phyloP scores from a whole-genome alignment of 2,113 vertebrate species.

The Megaceryle torquata region DNA sequence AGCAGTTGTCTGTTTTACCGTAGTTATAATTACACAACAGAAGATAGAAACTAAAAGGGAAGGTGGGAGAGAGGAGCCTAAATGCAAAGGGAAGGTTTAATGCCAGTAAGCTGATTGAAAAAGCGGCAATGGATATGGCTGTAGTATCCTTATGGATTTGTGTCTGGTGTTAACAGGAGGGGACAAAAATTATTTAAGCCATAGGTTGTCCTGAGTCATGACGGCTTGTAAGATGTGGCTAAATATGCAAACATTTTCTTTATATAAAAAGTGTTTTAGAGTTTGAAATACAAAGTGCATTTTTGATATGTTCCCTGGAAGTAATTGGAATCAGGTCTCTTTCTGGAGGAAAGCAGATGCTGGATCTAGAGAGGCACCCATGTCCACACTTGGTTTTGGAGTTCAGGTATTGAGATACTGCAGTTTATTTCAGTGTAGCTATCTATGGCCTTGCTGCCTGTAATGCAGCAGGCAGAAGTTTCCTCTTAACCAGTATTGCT shows the following conservation, averaged over 20 bases:
- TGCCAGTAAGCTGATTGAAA: not conserved
- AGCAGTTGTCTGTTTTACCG: not conserved
- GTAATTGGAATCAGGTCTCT: not conserved
- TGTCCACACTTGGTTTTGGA: not conserved
- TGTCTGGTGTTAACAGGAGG: not conserved
- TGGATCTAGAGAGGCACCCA: not conserved
- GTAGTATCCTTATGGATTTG: not conserved
- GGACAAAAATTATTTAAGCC: not conserved
- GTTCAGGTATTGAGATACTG: not conserved
- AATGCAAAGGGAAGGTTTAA: not conserved
- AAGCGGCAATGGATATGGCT: not conserved
- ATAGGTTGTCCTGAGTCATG: not conserved
- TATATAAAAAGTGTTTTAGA: not conserved
- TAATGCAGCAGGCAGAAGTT: not conserved
- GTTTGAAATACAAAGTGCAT: not conserved
- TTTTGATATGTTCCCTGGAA: not conserved
- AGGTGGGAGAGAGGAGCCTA: not conserved
- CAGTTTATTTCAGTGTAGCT: not conserved
- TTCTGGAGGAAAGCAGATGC: not conserved
- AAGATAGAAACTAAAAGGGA: not conserved
- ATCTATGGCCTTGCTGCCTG: not conserved
- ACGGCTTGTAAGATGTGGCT: not conserved
- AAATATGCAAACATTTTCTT: not conserved
- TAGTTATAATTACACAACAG: not conserved
- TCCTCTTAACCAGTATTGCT: not conserved